Conservation (phyloP, 2,797 vertebrate species). For the Balearica regulorum region DNA sequence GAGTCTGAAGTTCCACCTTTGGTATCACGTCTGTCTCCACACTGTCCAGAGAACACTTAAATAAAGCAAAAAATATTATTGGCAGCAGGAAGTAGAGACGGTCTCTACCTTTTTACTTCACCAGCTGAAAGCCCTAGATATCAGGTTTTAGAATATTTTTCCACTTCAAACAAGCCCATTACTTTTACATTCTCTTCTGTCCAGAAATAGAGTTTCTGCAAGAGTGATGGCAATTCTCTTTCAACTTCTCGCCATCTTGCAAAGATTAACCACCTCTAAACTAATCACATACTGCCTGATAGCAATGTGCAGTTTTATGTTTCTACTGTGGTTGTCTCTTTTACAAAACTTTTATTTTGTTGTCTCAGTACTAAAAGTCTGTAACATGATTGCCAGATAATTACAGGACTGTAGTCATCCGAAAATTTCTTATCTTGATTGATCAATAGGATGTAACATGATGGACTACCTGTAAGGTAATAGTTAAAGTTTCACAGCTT, state of each 20-base stretch:
- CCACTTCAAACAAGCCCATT: not conserved
- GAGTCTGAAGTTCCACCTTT: not conserved
- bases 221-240: not conserved
- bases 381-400: not conserved
- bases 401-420: not conserved
- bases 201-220: not conserved
- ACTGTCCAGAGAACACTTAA: not conserved
- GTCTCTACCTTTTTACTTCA: not conserved
- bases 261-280: not conserved
- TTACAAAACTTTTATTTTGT: not conserved
- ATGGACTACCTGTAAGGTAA: not conserved
- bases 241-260: not conserved
- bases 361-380: not conserved
- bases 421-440: not conserved
- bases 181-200: not conserved
- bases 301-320: not conserved
- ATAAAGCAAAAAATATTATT: not conserved
- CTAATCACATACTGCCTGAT: fast-evolving
- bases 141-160: not conserved
- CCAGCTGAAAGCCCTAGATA: not conserved
- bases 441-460: not conserved
- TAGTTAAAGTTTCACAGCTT: not conserved
- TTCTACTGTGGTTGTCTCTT: not conserved
- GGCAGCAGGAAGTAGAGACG: not conserved
- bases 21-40: not conserved